Evolutionary conservation across 2,113 vertebrate genomes (phyloP).

Genomic region (Gadus chalcogrammus): DNA sequence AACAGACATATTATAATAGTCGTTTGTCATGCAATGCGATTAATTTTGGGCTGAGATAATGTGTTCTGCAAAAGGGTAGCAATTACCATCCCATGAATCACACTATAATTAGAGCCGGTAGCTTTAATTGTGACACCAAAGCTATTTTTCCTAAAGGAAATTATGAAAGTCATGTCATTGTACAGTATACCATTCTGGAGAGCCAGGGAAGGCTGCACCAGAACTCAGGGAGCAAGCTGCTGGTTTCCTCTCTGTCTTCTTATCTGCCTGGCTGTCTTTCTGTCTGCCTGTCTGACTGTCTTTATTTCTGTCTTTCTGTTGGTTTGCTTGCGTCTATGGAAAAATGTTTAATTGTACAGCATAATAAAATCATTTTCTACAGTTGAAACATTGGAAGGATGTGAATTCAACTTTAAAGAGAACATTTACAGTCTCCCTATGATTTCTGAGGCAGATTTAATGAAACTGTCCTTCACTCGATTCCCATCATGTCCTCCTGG

Average conservation of each 20-base stretch:
- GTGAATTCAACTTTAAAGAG: no score
- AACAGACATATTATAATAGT: slow-evolving; percentile 41
- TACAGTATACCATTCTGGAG: slow-evolving; percentile 42
- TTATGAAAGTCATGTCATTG: slow-evolving; percentile 74
- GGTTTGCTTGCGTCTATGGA: no score
- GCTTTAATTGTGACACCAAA: slow-evolving; percentile 72
- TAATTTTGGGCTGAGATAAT: slow-evolving; percentile 69
- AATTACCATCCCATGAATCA: slow-evolving; percentile 84
- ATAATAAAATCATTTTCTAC: neutral
- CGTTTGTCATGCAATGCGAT: slow-evolving; percentile 62
- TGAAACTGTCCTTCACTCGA: no score
- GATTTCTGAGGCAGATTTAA: no score
- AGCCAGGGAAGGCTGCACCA: slow-evolving; percentile 46
- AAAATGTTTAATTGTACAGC: no score
- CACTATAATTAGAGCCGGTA: slow-evolving; percentile 75
- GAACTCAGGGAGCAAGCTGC: no score
- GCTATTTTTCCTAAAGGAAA: slow-evolving; percentile 71
- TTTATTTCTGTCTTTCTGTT: neutral
- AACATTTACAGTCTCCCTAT: no score
- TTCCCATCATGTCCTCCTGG: no score
- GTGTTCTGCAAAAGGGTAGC: slow-evolving; percentile 61
- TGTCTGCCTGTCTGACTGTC: neutral
- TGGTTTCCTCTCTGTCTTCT: neutral
- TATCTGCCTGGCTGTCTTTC: neutral
- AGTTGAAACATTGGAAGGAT: neutral